A percentile compares a stretch with the other conserved stretches of the same genome.
phyloP scores from a whole-genome alignment of 2,113 vertebrate genomes.

The Calidris pygmaea region DNA sequence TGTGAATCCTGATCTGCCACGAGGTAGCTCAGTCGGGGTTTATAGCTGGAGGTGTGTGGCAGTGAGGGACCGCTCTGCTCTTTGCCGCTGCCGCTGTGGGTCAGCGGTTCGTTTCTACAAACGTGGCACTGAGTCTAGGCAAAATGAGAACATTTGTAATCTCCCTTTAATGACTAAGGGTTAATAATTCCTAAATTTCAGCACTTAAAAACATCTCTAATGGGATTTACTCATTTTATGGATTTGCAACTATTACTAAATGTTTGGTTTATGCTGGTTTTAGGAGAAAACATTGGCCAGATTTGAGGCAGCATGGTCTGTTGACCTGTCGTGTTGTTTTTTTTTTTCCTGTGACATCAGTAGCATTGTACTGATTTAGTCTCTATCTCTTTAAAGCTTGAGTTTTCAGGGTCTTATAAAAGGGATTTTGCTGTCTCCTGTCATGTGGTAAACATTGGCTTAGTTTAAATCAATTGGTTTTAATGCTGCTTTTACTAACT shows the following conservation, averaged over 20 bases:
- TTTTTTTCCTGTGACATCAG: background rate
- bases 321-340: rapidly evolving
- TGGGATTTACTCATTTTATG: background rate
- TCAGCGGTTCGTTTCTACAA: background rate
- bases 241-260: background rate
- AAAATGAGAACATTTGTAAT: background rate
- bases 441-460: background rate
- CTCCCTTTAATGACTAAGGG: background rate
- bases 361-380: background rate
- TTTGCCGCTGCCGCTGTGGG: background rate
- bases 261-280: background rate
- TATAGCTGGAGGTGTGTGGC: background rate
- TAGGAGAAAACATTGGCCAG: background rate
- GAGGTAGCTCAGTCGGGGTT: background rate
- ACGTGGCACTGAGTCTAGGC: background rate
- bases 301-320: background rate
- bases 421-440: background rate
- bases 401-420: background rate
- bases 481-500: background rate
- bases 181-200: background rate
- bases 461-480: background rate
- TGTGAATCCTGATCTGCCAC: background rate
- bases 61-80: background rate
- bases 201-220: background rate
- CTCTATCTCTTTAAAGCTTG: background rate